Evolutionary conservation across 2,797 vertebrate genomes (phyloP).

Genomic region (Pristis pectinata): DNA sequence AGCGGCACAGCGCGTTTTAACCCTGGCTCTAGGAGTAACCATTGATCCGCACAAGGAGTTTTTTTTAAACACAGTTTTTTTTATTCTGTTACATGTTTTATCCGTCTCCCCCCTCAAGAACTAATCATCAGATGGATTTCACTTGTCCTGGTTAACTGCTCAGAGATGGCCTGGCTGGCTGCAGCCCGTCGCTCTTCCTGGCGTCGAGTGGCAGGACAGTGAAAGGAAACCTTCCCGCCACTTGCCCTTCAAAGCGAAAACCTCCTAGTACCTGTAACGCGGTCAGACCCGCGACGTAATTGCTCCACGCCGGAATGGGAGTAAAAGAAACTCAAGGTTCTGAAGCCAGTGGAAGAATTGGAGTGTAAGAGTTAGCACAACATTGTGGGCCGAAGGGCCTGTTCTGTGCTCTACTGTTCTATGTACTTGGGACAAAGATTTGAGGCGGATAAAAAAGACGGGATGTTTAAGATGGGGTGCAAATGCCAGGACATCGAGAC

Average conservation of each 20-base stretch:
- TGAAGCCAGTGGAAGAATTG: too few species aligned
- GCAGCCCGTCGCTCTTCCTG: slow-evolving; percentile 62
- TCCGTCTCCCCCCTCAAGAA: slow-evolving; percentile 54
- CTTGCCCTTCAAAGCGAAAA: slow-evolving; percentile 50
- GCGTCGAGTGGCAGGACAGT: slow-evolving; percentile 66
- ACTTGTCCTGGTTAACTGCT: slow-evolving; percentile 72
- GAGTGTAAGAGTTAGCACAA: too few species aligned
- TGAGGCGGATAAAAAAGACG: too few species aligned
- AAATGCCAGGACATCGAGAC: too few species aligned
- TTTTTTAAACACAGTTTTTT: slow-evolving; percentile 54
- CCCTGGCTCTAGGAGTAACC: slow-evolving; percentile 41
- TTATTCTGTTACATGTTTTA: slow-evolving; percentile 58
- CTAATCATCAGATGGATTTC: slow-evolving; percentile 62
- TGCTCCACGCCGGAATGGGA: slow-evolving; percentile 47
- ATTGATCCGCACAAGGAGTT: slow-evolving; percentile 55
- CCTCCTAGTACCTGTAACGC: slow-evolving; percentile 51
- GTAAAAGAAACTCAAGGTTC: too few species aligned
- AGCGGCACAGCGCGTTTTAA: neutral
- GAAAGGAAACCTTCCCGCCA: slow-evolving; percentile 55
- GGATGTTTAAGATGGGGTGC: too few species aligned
- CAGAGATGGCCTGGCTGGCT: slow-evolving; percentile 73
- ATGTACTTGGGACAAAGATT: too few species aligned
- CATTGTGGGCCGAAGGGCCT: too few species aligned
- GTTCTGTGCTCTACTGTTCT: too few species aligned
- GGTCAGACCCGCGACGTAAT: slow-evolving; percentile 54